Conservation (phyloP, 2,888 invertebrate species). For the Piscicola geometra region DNA sequence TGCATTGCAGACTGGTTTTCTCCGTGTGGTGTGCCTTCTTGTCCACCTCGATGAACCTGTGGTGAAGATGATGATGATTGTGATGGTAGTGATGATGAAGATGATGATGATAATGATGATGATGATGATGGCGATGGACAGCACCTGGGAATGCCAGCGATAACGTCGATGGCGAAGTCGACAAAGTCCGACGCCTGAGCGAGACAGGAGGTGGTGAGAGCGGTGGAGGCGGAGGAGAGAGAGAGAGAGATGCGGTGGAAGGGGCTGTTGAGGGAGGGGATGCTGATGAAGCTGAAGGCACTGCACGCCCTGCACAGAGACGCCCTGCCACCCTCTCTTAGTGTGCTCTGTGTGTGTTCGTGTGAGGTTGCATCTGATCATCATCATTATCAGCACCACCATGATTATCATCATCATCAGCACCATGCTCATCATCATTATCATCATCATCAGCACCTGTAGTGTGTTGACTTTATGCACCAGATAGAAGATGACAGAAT, state of each 20-base stretch:
- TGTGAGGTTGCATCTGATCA: not conserved
- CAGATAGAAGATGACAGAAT: conserved; percentile 75
- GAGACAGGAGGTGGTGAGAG: conserved; percentile 79
- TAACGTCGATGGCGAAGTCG: conserved; percentile 73
- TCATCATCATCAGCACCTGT: conserved; percentile 64
- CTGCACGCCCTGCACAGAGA: conserved; percentile 68
- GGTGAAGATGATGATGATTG: too few relatives aligned
- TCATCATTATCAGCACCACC: too few relatives aligned
- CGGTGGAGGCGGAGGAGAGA: conserved; percentile 79
- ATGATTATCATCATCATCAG: too few relatives aligned
- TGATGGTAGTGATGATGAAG: too few relatives aligned
- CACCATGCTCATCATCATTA: too few relatives aligned
- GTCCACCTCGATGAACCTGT: conserved; percentile 64
- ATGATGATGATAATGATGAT: not conserved
- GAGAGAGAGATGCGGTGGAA: conserved; percentile 76
- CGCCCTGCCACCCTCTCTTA: not conserved
- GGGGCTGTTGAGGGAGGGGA: conserved; percentile 81
- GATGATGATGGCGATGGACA: not conserved
- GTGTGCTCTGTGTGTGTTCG: not conserved
- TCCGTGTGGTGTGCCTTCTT: conserved; percentile 69
- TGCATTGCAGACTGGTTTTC: conserved; percentile 53
- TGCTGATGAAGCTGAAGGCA: conserved; percentile 90
- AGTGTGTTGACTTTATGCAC: conserved; percentile 80
- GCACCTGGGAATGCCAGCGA: conserved; percentile 70
- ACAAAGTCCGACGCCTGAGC: conserved; percentile 95